Percentiles rank a stretch among this genome's conserved stretches.
phyloP scores from a whole-genome alignment of 2,113 vertebrate species.

The Camelus dromedarius region DNA sequence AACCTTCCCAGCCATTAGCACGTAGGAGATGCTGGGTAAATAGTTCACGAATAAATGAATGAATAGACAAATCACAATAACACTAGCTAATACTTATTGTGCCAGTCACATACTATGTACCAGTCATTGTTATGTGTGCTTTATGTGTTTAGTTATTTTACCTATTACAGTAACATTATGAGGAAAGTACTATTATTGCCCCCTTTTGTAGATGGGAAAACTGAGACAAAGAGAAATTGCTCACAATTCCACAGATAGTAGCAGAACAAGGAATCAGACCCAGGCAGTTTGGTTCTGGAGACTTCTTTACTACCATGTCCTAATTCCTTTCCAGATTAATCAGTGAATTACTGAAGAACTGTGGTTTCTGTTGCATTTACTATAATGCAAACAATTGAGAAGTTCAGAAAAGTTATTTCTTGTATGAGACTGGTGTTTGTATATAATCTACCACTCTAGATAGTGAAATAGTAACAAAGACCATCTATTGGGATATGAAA shows the following conservation, averaged over 20 bases:
- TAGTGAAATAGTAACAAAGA: neutral
- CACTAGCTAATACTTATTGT: neutral
- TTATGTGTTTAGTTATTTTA: neutral
- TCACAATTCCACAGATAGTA: neutral
- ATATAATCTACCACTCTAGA: neutral
- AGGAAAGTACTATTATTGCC: neutral
- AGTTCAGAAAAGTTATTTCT: neutral
- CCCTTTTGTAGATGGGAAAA: slow-evolving; percentile 19
- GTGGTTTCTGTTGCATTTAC: neutral
- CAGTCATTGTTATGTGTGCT: neutral
- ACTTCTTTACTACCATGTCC: neutral
- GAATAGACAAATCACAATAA: neutral
- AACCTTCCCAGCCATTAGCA: neutral
- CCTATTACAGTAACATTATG: neutral
- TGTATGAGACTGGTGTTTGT: neutral
- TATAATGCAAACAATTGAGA: slow-evolving; percentile 20
- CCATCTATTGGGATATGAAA: neutral
- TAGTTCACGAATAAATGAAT: neutral
- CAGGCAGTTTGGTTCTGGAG: neutral
- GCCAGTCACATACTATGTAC: neutral
- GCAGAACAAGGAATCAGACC: neutral
- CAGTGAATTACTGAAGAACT: neutral
- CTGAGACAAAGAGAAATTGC: neutral
- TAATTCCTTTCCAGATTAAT: neutral
- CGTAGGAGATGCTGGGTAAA: neutral